Percentiles rank a stretch among this genome's conserved stretches.
Evolutionary conservation across 2,888 invertebrate genomes (phyloP).

Genomic region (Trichopria drosophilae): DNA sequence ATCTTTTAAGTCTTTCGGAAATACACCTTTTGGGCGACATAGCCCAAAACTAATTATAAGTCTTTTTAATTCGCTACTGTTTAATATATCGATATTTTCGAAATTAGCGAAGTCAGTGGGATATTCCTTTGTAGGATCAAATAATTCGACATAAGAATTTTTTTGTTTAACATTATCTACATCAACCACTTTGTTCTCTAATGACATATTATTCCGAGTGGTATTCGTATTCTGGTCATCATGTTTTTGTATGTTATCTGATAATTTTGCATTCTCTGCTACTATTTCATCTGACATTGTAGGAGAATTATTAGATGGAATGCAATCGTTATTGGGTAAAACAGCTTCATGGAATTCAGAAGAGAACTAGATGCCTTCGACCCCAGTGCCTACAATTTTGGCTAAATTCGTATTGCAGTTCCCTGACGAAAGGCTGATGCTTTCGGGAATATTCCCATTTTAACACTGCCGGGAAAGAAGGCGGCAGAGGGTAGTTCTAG

Average conservation of each 20-base stretch:
- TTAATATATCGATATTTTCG: constrained; percentile 1
- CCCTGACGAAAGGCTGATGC: too few relatives aligned
- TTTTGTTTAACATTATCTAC: neutral
- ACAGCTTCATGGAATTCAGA: neutral
- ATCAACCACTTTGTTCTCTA: constrained; percentile 1
- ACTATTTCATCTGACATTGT: neutral
- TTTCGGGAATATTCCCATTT: too few relatives aligned
- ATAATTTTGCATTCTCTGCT: neutral
- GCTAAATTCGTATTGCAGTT: too few relatives aligned
- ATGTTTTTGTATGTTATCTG: too few relatives aligned
- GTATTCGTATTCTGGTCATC: neutral
- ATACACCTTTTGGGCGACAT: constrained; percentile 22
- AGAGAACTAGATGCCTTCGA: too few relatives aligned
- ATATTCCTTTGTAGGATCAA: constrained; percentile 1
- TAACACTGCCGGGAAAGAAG: too few relatives aligned
- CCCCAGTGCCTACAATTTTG: too few relatives aligned
- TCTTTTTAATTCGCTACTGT: neutral
- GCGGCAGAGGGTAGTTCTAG: too few relatives aligned
- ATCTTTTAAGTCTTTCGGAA: constrained; percentile 6
- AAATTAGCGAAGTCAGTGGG: constrained; percentile 6
- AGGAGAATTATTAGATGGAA: neutral
- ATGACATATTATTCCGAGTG: neutral
- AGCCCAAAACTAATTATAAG: constrained; percentile 14
- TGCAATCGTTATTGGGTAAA: neutral
- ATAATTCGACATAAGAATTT: neutral